Conservation (phyloP, 30 jellyfish, hydroid and myxozoan species). For the Aurelia aurita region DNA sequence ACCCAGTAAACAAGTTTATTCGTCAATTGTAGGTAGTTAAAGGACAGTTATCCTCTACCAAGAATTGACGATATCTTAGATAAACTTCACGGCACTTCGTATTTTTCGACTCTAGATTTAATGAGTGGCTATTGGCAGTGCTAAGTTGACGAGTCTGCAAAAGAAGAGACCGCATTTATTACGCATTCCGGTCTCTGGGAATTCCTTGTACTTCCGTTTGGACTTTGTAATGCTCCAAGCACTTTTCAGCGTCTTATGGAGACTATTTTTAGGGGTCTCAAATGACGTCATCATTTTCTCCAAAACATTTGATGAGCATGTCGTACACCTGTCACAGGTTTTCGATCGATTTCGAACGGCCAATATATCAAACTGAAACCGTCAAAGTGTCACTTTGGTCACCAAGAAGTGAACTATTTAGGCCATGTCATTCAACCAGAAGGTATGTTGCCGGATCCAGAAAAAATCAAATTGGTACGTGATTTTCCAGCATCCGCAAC, state of each 20-base stretch:
- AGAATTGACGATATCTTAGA: constrained; percentile 21
- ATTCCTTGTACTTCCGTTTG: no score
- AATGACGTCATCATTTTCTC: no score
- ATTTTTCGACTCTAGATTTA: constrained; percentile 40
- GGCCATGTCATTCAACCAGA: neutral
- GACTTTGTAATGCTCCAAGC: no score
- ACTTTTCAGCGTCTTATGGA: no score
- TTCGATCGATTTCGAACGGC: neutral
- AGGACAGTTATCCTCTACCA: constrained; percentile 48
- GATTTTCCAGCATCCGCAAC: neutral
- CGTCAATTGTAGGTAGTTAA: no score
- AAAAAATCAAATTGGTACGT: neutral
- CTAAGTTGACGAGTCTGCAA: neutral
- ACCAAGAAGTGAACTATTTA: neutral
- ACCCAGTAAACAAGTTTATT: no score
- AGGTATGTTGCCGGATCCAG: constrained; percentile 1
- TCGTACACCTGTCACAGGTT: neutral
- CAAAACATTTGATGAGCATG: no score
- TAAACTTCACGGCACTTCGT: neutral
- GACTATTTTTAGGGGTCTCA: no score
- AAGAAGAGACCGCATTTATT: neutral
- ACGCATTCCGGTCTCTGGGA: no score
- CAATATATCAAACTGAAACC: neutral
- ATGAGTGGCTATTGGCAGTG: constrained; percentile 50
- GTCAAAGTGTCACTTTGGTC: neutral